These are phyloP conservation scores for Gavia stellata DNA, from an alignment of 2,113 vertebrate species.

Conservation along the genomic window DNA sequence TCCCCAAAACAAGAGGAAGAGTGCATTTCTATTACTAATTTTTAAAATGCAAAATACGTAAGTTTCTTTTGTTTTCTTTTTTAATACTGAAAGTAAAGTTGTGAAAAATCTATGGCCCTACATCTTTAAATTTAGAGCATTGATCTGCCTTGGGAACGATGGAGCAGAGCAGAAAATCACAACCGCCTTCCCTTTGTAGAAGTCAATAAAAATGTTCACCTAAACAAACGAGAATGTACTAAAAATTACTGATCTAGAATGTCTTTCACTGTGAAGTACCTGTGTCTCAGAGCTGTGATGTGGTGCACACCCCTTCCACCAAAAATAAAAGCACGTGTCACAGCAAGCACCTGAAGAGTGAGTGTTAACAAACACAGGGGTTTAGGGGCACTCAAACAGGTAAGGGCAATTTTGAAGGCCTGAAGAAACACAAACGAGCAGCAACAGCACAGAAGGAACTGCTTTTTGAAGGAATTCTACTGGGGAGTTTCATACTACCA, in stretches of 20 bases:
- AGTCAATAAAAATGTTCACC: background rate
- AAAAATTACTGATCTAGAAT: background rate
- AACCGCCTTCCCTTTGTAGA: rapidly evolving
- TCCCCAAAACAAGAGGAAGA: background rate
- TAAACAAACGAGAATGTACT: background rate
- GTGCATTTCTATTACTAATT: background rate
- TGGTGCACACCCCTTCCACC: rapidly evolving
- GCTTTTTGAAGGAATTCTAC: background rate
- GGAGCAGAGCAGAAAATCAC: background rate
- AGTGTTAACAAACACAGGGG: rapidly evolving
- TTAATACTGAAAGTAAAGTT: background rate
- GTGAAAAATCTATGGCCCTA: background rate
- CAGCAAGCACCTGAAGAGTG: rapidly evolving
- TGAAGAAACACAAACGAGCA: background rate
- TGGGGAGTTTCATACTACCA: background rate
- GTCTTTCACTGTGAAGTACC: no score
- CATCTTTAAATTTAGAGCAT: background rate
- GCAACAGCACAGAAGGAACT: background rate
- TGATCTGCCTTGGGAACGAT: rapidly evolving
- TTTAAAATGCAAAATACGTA: background rate
- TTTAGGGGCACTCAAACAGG: background rate
- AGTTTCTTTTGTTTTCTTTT: background rate
- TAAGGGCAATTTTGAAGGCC: background rate
- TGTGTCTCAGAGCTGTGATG: background rate
- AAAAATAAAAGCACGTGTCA: background rate